Conservation (phyloP, 1,140 invertebrate species). For the Microplitis mediator region DNA sequence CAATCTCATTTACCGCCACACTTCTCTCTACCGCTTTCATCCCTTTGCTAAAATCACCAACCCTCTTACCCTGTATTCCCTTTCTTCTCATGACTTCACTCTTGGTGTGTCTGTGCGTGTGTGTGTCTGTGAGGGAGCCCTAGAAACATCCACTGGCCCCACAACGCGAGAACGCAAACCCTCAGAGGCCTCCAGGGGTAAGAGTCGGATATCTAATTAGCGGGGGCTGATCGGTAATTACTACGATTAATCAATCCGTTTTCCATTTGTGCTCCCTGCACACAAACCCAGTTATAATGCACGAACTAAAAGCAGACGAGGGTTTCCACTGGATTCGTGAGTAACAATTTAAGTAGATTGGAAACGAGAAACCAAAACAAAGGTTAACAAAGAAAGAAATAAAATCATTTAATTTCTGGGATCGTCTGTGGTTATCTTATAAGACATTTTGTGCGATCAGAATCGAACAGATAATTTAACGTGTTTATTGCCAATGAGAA, state of each 20-base stretch:
- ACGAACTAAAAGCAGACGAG: not conserved
- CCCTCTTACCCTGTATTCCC: constrained; percentile 33
- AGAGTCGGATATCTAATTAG: constrained; percentile 64
- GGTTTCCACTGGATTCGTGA: not conserved
- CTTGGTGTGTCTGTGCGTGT: constrained; percentile 10
- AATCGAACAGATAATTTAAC: constrained; percentile 7
- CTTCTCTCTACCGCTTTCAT: constrained; percentile 34
- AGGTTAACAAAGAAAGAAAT: not conserved
- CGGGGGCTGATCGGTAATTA: constrained; percentile 64
- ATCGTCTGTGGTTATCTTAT: not conserved
- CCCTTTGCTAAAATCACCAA: constrained; percentile 31
- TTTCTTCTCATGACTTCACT: constrained; percentile 31
- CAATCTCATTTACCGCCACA: constrained; percentile 57
- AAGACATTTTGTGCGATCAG: not conserved
- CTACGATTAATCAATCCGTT: constrained; percentile 66
- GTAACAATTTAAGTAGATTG: not conserved
- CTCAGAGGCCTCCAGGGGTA: constrained; percentile 50
- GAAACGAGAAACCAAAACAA: not conserved
- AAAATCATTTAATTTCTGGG: too few species aligned
- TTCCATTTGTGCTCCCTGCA: constrained; percentile 57
- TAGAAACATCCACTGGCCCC: constrained; percentile 31
- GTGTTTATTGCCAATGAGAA: constrained; percentile 6
- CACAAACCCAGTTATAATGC: not conserved
- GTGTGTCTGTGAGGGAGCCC: not conserved
- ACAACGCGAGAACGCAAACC: constrained; percentile 45